Evolutionary conservation across 1,140 invertebrate genomes (phyloP), one percentile per base, ranked within the genome.

Genomic region (Popillia japonica): DNA sequence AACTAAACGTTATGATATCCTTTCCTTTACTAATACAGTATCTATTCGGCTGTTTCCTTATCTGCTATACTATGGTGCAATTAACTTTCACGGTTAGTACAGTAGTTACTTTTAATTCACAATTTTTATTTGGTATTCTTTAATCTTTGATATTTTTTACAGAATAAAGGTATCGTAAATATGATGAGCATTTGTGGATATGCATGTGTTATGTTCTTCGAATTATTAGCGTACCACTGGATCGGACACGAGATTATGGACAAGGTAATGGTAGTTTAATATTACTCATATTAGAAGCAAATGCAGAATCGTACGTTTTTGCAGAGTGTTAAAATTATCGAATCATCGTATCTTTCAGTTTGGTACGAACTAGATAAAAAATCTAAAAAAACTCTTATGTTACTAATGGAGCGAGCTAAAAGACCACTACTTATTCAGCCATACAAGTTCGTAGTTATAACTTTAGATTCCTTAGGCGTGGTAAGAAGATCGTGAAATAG

Each of bases 391-490:
- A 40, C 72, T 9, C 14, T 74, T 8, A 41, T 74, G n/a, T 17
- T 74, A n/a, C 17, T 74, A 74, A 74, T 74, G 72, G 34, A 41
- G 14, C 40, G 72, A 41, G 72, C 72, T 1, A 40, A 74, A 42
- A 41, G 27, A 14, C 72, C 72, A n/a, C 40, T 74, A 17, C 11
- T 44, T n/a, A 44, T 74, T 17, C 34, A 44, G 17, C 14, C 22
- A 20, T 40, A 44, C 40, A 27, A 27, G 0, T 17, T 74, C 6
- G 27, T 44, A 74, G 2, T n/a, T 40, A 44, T 74, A 6, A 40
- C 72, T 11, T 42, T 74, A 20, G 41, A 40, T 41, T 40, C 72
- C 17, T 74, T 74, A n/a, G 34, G 17, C n/a, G 34, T 74, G 72
- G 72, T 74, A 44, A 74, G 72, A 3, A 34, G 9, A 7, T 68